phyloP scores from a whole-genome alignment of 1,140 invertebrate species.

The Eurosta solidaginis region DNA sequence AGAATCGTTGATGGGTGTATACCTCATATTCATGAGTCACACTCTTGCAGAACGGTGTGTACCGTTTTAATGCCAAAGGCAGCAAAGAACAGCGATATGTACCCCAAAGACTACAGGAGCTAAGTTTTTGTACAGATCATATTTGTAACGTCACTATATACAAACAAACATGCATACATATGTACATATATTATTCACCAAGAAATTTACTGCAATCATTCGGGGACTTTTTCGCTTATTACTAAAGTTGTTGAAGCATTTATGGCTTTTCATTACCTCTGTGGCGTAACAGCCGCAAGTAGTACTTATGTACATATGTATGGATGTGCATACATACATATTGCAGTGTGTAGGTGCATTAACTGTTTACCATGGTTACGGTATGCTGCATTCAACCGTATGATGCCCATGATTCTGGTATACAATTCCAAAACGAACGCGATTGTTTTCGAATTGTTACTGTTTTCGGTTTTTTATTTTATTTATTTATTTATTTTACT shows the following conservation, averaged over 20 bases:
- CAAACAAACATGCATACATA: too few species aligned
- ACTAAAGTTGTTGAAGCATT: not conserved
- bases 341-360: conserved; percentile 12
- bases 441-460: conserved; percentile 14
- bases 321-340: too few species aligned
- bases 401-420: too few species aligned
- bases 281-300: not conserved
- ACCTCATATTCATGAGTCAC: too few species aligned
- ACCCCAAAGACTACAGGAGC: too few species aligned
- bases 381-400: conserved; percentile 4
- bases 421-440: not conserved
- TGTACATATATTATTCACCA: too few species aligned
- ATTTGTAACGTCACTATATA: not conserved
- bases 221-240: not conserved
- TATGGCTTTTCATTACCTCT: conserved; percentile 23
- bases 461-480: not conserved
- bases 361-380: not conserved
- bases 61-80: too few species aligned
- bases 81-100: too few species aligned
- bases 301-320: not conserved
- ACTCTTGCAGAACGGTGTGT: too few species aligned
- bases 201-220: not conserved
- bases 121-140: too few species aligned
- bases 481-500: not conserved
- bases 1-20: too few species aligned